Base-by-base conservation (phyloP, 2,888 invertebrate species). In the Philaethria dido region DNA sequence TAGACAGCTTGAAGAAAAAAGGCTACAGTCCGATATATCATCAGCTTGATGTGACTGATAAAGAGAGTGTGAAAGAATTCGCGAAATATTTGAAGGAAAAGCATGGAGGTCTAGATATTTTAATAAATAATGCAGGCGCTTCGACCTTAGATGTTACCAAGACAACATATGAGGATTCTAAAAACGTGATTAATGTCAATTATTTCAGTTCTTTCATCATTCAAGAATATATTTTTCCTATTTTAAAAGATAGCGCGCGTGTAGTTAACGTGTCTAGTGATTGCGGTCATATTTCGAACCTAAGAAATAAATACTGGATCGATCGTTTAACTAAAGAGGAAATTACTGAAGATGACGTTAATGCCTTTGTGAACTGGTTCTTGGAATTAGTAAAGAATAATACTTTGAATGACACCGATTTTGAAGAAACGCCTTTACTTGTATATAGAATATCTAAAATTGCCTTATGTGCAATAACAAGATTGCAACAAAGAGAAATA, bases 1-100 rank as follows among this genome's bases (percentile, higher is more conserved):
- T 95, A 0, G 81, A 88, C 48, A 80, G 89, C 64, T 80, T 95
- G 2, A 89, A 94, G 55, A 84, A 91, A 73, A 83, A 93, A 68
- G 91, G 92, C 11, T 80, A 86, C 0, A 84, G 87, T 42, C 89
- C 93, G 0, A 33, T 62, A 3, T 80, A 77, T 2, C 71, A 77
- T 54, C 78, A 78, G 71, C 73, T 81, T 5, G 80, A 80, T 3
- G 77, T 82, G 0, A 75, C 75, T 0, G 72, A 78, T 29, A 62
- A 67, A 54, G 68, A 70, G 0, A 80, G 78, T 68, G 78, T 82
- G 0, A 74, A 73, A 57, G 14, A 22, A 42, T 77, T 80, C 25
- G 77, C 76, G 14, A 71, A 76, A 33, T 45, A 75, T 33, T 60
- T 82, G 0, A 78, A 77, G 70, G 47, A 69, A 47, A 73, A 75